These are phyloP conservation scores for Aphyosemion australe DNA, from an alignment of 2,113 vertebrate species.

Conservation along the genomic window DNA sequence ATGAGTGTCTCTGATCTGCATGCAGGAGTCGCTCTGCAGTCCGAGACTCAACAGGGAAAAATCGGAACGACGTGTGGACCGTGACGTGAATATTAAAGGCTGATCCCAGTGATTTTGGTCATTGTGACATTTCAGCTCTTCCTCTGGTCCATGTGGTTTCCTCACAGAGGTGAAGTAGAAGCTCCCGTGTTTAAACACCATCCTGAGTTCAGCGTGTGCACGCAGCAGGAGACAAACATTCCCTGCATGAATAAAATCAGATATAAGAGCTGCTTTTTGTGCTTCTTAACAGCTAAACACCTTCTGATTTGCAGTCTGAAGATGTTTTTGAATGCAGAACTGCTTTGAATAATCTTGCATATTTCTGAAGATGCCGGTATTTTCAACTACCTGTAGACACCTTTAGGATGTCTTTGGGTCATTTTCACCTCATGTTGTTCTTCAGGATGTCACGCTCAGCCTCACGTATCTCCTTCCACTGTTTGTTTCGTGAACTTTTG, in stretches of 20 bases:
- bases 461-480: slow-evolving; percentile 35
- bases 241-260: too few relatives aligned
- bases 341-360: too few relatives aligned
- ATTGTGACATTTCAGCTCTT: slow-evolving; percentile 10
- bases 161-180: too few relatives aligned
- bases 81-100: background rate
- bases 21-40: background rate
- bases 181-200: too few relatives aligned
- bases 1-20: background rate
- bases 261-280: too few relatives aligned
- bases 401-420: background rate
- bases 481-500: slow-evolving; percentile 25
- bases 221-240: too few relatives aligned
- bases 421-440: slow-evolving; percentile 5
- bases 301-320: too few relatives aligned
- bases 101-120: background rate
- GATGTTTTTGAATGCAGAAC: too few relatives aligned
- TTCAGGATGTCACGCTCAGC: slow-evolving; percentile 20
- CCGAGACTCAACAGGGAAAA: background rate
- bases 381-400: too few relatives aligned
- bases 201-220: too few relatives aligned
- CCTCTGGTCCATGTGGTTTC: background rate
- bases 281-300: too few relatives aligned
- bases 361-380: too few relatives aligned
- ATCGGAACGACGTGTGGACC: background rate